Conservation (phyloP, 2,113 vertebrate species). For the Electrona antarctica region DNA sequence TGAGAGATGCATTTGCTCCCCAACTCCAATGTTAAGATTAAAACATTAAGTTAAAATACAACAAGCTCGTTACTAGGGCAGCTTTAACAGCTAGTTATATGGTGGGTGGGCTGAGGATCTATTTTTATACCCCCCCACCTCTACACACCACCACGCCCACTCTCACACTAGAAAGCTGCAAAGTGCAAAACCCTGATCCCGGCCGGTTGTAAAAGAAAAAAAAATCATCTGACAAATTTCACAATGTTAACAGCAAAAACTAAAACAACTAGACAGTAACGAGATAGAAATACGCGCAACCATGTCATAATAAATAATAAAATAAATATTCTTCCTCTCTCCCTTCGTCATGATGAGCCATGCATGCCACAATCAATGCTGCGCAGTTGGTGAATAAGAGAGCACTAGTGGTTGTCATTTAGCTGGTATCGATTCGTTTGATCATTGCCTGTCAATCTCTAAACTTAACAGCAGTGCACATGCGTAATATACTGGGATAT, state of each 20-base stretch:
- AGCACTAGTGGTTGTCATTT: too few species aligned
- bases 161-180: slow-evolving; percentile 32
- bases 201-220: background rate
- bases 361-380: too few species aligned
- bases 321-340: background rate
- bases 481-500: too few species aligned
- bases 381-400: too few species aligned
- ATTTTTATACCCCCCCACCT: slow-evolving; percentile 53
- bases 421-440: too few species aligned
- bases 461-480: too few species aligned
- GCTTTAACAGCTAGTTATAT: slow-evolving; percentile 9
- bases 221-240: background rate
- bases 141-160: slow-evolving; percentile 60
- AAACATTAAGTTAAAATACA: slow-evolving; percentile 16
- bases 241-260: background rate
- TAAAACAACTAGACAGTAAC: background rate
- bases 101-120: slow-evolving; percentile 36
- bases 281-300: too few species aligned
- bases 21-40: slow-evolving; percentile 15
- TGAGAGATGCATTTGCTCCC: background rate
- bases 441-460: too few species aligned
- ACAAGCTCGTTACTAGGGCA: background rate
- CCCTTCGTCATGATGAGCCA: background rate
- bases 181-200: slow-evolving; percentile 14
- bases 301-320: background rate